These are phyloP conservation scores for Dendrocincla tyrannina DNA, from an alignment of 2,797 vertebrate genomes.

Conservation along the genomic window DNA sequence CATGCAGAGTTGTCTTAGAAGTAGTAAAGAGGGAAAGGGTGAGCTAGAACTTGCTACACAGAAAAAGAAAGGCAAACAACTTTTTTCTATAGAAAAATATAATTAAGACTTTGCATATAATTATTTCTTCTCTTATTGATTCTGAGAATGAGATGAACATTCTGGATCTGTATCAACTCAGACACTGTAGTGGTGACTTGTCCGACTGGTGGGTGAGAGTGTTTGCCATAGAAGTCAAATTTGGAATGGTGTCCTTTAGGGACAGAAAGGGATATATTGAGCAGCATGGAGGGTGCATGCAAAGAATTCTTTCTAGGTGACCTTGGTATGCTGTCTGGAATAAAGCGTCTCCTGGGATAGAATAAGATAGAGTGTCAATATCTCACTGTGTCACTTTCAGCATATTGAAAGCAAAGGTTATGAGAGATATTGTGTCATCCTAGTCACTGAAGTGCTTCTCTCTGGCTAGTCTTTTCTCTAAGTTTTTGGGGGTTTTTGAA, in stretches of 20 bases:
- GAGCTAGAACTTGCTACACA: background rate
- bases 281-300: background rate
- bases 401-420: background rate
- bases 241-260: background rate
- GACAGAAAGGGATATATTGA: background rate
- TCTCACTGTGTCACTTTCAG: background rate
- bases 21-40: background rate
- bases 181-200: background rate
- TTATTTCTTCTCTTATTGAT: background rate
- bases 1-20: background rate
- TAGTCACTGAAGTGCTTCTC: background rate
- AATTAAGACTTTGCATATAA: background rate
- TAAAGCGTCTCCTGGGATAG: background rate
- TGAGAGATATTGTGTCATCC: background rate
- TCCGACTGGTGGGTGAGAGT: fast-evolving
- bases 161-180: background rate
- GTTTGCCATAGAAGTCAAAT: background rate
- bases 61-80: background rate
- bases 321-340: background rate
- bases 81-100: background rate
- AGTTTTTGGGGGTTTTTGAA: background rate
- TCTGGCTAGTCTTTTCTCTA: background rate
- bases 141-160: background rate
- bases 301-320: background rate
- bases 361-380: background rate